phyloP scores from a whole-genome alignment of 1,140 invertebrate genomes.

The Drosophila virilis region DNA sequence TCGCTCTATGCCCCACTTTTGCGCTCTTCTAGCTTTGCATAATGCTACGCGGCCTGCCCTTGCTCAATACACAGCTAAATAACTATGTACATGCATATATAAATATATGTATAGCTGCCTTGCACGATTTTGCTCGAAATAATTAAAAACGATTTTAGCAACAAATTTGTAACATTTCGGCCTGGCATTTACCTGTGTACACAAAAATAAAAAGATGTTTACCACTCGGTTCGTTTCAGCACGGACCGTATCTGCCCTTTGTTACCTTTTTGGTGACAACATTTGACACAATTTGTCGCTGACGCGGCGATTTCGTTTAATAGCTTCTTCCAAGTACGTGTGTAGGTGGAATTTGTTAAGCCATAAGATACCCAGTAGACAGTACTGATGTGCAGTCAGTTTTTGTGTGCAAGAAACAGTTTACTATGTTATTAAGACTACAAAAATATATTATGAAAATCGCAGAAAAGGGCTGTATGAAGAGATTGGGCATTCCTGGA shows the following conservation, averaged over 20 bases:
- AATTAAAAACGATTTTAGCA: slow-evolving; percentile 65
- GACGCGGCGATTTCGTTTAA: slow-evolving; percentile 46
- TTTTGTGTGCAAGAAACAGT: too few relatives aligned
- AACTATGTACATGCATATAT: not conserved
- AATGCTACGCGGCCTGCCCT: slow-evolving; percentile 29
- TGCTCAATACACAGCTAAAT: slow-evolving; percentile 5
- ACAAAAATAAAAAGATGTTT: slow-evolving; percentile 33
- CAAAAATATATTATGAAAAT: too few relatives aligned
- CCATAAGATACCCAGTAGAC: not conserved
- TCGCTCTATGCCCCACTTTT: slow-evolving; percentile 28
- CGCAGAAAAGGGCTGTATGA: not conserved
- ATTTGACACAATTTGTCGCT: slow-evolving; percentile 76
- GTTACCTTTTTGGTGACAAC: slow-evolving; percentile 60
- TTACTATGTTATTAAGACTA: too few relatives aligned
- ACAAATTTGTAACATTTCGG: slow-evolving; percentile 63
- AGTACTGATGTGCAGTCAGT: too few relatives aligned
- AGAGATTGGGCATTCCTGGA: too few relatives aligned
- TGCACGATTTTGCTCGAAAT: slow-evolving; percentile 57
- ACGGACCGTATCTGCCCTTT: slow-evolving; percentile 17
- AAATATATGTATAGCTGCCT: not conserved
- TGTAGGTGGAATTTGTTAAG: not conserved
- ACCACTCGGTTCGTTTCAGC: slow-evolving; percentile 14
- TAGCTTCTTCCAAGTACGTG: not conserved
- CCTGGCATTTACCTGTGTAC: slow-evolving; percentile 47
- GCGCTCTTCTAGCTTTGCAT: slow-evolving; percentile 24